Evolutionary conservation across 1,140 invertebrate species (phyloP).

Genomic region (Aphelinus certus): DNA sequence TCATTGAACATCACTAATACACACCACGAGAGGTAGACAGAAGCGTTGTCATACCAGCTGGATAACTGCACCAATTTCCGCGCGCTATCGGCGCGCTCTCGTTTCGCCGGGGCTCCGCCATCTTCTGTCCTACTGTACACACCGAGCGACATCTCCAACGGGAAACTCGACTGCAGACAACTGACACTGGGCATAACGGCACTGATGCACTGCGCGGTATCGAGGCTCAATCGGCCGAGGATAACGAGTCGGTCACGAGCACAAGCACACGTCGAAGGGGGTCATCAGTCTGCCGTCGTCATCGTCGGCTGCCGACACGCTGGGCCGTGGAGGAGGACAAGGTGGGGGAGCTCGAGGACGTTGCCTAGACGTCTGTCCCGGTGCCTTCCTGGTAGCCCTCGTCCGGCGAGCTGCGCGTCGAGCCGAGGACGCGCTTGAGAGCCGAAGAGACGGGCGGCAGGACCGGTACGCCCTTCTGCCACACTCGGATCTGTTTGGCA

Average conservation of each 20-base stretch:
- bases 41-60: background rate
- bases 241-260: background rate
- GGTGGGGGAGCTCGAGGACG: background rate
- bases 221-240: no score
- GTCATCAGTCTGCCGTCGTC: background rate
- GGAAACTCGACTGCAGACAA: background rate
- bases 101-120: no score
- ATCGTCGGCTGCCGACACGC: background rate
- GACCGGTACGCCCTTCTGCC: constrained; percentile 85
- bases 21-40: background rate
- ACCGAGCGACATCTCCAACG: background rate
- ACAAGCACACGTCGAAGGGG: background rate
- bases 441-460: constrained; percentile 83
- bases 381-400: constrained; percentile 92
- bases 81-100: no score
- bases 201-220: no score
- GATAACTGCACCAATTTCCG: no score
- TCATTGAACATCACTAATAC: constrained; percentile 16
- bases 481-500: constrained; percentile 83
- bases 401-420: constrained; percentile 83
- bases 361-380: constrained; percentile 85
- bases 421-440: constrained; percentile 79
- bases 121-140: no score
- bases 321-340: background rate
- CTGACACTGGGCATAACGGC: no score